Percentiles rank a stretch among this genome's conserved stretches.
Conservation (phyloP, 2,113 vertebrate genomes). For the Antigone vipio region DNA sequence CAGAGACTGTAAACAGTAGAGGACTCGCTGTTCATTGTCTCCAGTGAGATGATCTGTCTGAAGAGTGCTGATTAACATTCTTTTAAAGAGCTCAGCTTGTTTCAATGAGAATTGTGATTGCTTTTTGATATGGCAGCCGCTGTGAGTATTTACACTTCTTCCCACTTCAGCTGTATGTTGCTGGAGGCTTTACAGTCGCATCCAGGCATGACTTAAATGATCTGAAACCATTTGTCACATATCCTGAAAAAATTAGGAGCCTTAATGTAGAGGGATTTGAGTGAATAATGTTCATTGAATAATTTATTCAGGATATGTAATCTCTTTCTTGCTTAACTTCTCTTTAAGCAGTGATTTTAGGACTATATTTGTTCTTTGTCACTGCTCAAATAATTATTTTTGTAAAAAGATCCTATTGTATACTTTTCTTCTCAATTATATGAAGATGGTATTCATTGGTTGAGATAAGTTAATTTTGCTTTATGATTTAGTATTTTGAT, state of each 20-base stretch:
- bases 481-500: not conserved
- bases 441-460: not conserved
- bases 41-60: not conserved
- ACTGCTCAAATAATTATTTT: not conserved
- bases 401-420: not conserved
- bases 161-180: not conserved
- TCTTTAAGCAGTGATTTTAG: not conserved
- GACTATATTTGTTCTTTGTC: not conserved
- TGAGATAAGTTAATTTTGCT: not conserved
- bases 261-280: not conserved
- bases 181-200: not conserved
- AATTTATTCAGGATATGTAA: not conserved
- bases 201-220: not conserved
- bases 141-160: conserved; percentile 18
- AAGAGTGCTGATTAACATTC: not conserved
- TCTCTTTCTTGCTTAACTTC: not conserved
- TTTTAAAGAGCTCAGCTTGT: not conserved
- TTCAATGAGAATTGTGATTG: not conserved
- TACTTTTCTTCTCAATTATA: not conserved
- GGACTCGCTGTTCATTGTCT: not conserved
- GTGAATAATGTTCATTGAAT: not conserved
- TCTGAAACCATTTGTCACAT: not conserved
- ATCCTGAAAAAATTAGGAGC: not conserved
- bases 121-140: not conserved
- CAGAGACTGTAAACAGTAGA: not conserved